Evolutionary conservation across 2,113 vertebrate genomes (phyloP).

Genomic region (Cygnus atratus): DNA sequence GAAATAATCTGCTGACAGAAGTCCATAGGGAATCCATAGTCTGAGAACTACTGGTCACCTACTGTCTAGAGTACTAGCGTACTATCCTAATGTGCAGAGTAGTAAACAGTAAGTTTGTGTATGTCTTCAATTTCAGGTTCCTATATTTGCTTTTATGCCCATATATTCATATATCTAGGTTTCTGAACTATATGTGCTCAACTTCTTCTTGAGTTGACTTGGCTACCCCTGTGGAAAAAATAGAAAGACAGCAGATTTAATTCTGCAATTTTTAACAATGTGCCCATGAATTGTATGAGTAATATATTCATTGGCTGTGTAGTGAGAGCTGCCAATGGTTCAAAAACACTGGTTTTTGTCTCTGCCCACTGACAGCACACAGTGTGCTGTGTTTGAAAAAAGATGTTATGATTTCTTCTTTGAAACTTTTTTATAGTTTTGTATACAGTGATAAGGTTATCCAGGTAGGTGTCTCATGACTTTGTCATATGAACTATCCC

Average conservation of each 20-base stretch:
- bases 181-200: background rate
- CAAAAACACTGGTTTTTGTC: background rate
- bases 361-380: background rate
- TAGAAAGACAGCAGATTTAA: background rate
- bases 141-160: background rate
- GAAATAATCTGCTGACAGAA: background rate
- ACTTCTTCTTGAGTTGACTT: background rate
- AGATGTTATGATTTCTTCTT: background rate
- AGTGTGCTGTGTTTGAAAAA: rapidly evolving
- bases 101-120: background rate
- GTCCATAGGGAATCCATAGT: background rate
- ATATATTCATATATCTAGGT: background rate
- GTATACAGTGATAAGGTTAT: background rate
- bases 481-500: background rate
- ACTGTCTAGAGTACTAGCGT: background rate
- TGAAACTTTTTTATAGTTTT: background rate
- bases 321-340: background rate
- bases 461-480: background rate
- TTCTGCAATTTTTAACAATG: background rate
- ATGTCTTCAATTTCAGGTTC: background rate
- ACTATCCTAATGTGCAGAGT: background rate
- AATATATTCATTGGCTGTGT: background rate
- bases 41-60: background rate
- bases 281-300: background rate
- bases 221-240: background rate